A percentile compares a stretch with the other conserved stretches of the same genome.
phyloP scores from a whole-genome alignment of 2,113 vertebrate genomes.

The Saiga tatarica region DNA sequence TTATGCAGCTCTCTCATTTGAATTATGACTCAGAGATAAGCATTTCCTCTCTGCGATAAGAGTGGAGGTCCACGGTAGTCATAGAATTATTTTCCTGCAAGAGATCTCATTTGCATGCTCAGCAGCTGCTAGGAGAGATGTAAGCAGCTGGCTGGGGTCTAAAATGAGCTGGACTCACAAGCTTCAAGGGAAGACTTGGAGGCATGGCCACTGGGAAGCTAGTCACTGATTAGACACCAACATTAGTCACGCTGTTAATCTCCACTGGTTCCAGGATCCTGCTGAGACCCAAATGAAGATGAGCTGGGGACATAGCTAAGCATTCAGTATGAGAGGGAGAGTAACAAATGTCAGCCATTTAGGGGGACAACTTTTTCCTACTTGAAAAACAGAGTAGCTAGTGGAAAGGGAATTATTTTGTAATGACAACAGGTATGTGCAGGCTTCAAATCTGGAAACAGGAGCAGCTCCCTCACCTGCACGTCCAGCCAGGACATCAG shows the following conservation, averaged over 20 bases:
- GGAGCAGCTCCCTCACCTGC: neutral
- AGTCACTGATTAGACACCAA: neutral
- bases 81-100: neutral
- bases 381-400: neutral
- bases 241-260: neutral
- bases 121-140: neutral
- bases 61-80: neutral
- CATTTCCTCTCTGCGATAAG: slow-evolving; percentile 11
- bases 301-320: neutral
- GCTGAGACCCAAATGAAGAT: neutral
- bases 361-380: neutral
- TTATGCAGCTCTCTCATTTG: slow-evolving; percentile 49
- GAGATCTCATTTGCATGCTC: slow-evolving; percentile 16
- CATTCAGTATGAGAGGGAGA: neutral
- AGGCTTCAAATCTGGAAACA: neutral
- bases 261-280: neutral
- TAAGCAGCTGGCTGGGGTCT: neutral
- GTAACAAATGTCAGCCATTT: neutral
- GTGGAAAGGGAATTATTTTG: neutral
- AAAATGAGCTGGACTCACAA: neutral
- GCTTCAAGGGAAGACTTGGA: neutral
- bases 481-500: neutral
- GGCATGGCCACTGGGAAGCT: neutral
- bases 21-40: slow-evolving; percentile 58
- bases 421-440: neutral